Evolutionary conservation across 2,888 invertebrate genomes (phyloP).

Genomic region (Aproaerema taeniolella): DNA sequence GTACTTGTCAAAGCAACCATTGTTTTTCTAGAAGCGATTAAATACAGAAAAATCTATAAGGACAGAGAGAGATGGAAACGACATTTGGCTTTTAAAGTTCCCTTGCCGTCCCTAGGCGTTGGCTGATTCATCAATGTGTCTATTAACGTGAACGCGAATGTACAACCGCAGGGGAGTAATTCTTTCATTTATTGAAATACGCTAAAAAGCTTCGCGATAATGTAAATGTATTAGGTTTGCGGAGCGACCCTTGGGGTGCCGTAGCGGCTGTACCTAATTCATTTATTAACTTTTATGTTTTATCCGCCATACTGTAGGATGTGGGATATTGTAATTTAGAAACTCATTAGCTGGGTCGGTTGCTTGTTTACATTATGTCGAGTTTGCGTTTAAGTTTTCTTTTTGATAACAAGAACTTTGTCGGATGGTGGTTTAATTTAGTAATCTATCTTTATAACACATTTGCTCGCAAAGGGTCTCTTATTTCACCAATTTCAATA

Average conservation of each 20-base stretch:
- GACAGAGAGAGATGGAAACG: not conserved
- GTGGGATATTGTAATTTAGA: not conserved
- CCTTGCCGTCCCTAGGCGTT: slow-evolving; percentile 14
- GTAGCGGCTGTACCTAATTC: slow-evolving; percentile 17
- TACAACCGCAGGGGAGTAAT: slow-evolving; percentile 43
- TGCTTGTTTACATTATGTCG: no score
- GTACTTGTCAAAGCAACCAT: no score
- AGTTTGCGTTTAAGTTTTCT: no score
- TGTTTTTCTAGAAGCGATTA: no score
- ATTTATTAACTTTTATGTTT: slow-evolving; percentile 7
- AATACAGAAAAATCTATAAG: no score
- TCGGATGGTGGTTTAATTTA: no score
- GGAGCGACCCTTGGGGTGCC: slow-evolving; percentile 12
- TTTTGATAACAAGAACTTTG: no score
- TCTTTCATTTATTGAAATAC: slow-evolving; percentile 62
- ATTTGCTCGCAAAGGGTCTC: no score
- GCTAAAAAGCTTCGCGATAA: slow-evolving; percentile 32
- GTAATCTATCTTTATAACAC: no score
- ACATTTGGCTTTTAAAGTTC: not conserved
- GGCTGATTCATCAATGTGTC: slow-evolving; percentile 64
- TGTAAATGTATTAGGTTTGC: slow-evolving; percentile 30
- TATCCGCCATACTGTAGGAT: no score
- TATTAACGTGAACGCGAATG: slow-evolving; percentile 41
- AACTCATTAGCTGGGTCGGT: not conserved
- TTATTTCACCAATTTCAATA: no score